phyloP scores from a whole-genome alignment of 2,797 vertebrate genomes.

The Xenops minutus region DNA sequence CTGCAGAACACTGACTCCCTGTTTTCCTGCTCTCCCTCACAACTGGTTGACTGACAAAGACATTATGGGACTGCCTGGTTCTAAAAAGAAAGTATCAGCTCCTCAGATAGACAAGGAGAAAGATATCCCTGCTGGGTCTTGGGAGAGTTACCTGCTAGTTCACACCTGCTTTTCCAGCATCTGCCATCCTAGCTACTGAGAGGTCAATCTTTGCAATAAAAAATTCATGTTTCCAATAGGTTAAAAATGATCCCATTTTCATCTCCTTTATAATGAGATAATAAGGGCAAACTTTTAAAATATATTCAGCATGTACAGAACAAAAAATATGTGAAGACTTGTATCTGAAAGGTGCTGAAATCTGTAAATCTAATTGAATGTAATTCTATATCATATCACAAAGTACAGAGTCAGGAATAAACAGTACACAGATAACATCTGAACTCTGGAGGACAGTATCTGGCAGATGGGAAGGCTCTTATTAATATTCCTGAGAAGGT shows the following conservation, averaged over 20 bases:
- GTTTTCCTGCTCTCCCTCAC: not conserved
- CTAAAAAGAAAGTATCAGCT: not conserved
- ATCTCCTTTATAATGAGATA: not conserved
- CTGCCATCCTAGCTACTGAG: not conserved
- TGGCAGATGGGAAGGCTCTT: not conserved
- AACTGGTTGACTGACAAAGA: not conserved
- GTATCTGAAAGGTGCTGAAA: not conserved
- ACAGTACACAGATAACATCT: not conserved
- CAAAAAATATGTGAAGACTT: not conserved
- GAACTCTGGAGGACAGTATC: not conserved
- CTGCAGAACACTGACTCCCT: not conserved
- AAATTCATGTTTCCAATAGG: not conserved
- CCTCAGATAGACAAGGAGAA: not conserved
- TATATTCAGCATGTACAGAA: not conserved
- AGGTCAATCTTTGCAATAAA: not conserved
- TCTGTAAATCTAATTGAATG: not conserved
- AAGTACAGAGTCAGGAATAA: not conserved
- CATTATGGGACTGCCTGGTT: not conserved
- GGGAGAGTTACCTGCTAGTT: not conserved
- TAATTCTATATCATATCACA: not conserved
- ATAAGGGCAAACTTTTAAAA: not conserved
- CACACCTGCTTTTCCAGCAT: not conserved
- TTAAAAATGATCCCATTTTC: not conserved
- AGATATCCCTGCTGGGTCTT: not conserved
- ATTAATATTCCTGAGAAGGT: not conserved